A percentile compares a stretch with the other conserved stretches of the same genome.
Conservation (phyloP, 2,888 invertebrate species). For the Ennomos erosarius region DNA sequence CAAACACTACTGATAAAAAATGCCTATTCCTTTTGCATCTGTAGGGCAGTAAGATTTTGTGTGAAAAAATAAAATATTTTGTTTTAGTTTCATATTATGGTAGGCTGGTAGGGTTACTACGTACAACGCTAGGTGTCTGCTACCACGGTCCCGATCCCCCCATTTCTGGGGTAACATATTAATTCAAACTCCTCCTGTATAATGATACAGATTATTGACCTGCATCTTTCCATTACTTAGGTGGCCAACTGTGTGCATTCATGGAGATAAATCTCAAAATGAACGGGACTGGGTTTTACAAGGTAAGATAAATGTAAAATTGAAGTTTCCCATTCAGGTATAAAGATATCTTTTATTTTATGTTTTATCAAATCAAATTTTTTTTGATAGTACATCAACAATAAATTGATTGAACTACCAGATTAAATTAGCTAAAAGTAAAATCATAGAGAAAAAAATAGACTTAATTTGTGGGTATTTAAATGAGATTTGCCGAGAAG, state of each 20-base stretch:
- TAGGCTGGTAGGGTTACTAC: no score
- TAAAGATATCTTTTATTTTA: constrained; percentile 35
- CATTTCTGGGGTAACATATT: no score
- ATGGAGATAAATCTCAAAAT: constrained; percentile 97
- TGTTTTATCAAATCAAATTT: constrained; percentile 25
- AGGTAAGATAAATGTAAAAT: constrained; percentile 79
- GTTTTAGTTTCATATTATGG: no score
- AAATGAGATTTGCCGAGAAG: constrained; percentile 60
- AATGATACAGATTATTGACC: neutral
- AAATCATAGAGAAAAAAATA: constrained; percentile 1
- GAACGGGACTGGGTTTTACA: constrained; percentile 97
- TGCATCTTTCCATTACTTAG: constrained; percentile 62
- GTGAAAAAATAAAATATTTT: no score
- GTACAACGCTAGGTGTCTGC: no score
- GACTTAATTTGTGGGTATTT: constrained; percentile 33
- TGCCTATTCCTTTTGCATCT: no score
- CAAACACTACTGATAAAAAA: no score
- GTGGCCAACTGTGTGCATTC: constrained; percentile 95
- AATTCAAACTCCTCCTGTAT: no score
- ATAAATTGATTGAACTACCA: neutral
- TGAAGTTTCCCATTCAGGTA: constrained; percentile 27
- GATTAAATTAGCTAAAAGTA: constrained; percentile 29
- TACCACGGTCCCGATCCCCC: no score
- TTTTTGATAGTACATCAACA: constrained; percentile 6
- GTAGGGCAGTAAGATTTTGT: no score